Evolutionary conservation across 2,797 vertebrate species (phyloP).

Genomic region (Hippocampus kuda): DNA sequence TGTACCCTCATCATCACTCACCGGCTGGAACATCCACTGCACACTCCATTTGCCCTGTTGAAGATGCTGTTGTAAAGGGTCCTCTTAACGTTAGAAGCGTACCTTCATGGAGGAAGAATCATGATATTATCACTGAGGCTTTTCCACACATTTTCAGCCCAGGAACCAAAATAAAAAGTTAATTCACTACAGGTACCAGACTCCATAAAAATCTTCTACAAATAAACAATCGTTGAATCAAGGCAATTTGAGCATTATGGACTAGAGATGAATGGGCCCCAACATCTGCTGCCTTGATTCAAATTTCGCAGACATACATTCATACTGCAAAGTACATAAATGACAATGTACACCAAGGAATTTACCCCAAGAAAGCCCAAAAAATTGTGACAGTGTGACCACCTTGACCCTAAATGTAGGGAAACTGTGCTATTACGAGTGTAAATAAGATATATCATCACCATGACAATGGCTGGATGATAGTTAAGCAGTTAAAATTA

Average conservation of each 20-base stretch:
- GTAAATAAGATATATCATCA: no score
- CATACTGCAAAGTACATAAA: neutral
- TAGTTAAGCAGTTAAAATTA: no score
- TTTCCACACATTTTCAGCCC: neutral
- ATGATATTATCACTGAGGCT: neutral
- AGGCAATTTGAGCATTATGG: neutral
- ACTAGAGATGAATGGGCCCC: neutral
- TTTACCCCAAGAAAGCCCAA: neutral
- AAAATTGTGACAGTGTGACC: no score
- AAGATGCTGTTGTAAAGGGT: conserved; percentile 19
- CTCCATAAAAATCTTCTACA: neutral
- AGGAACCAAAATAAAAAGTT: neutral
- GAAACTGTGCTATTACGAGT: neutral
- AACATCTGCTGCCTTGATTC: neutral
- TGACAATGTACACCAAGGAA: neutral
- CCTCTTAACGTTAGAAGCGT: conserved; percentile 14
- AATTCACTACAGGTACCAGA: neutral
- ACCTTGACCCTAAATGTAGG: neutral
- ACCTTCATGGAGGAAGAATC: conserved; percentile 22
- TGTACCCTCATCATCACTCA: conserved; percentile 25
- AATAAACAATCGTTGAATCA: neutral
- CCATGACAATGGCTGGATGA: neutral
- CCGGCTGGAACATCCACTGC: conserved; percentile 60
- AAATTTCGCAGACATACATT: neutral
- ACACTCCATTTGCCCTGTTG: conserved; percentile 69